Base-by-base conservation (phyloP, 2,888 invertebrate genomes). In the Drosophila stalkeri region DNA sequence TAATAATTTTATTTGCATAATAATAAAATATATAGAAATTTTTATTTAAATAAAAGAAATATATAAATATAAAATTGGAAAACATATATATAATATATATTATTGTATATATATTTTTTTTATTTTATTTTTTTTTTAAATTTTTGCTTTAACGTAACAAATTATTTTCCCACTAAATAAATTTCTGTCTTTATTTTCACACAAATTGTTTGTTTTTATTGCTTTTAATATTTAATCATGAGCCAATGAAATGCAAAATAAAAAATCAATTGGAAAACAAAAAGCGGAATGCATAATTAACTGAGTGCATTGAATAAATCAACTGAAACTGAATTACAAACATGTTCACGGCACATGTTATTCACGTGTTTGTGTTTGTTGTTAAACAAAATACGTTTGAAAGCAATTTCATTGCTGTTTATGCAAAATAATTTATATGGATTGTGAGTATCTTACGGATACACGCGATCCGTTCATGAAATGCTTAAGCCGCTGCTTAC, bases 361-460 rank as follows among this genome's bases (percentile, higher is more conserved):
- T 16, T 23, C 33, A 35, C 35, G 20, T 33, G 35, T 37, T 41
- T 64, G 20, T 33, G 35, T 37, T 41, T 64, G 16, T 71, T 71
- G 44, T 43, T 56, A 12, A 61, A 35, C 31, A 57, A 57, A 61
- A 47, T 33, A 43, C 31, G 52, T 33, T 37, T 16, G 16, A n/a
- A 49, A 27, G 41, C 27, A 49, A 59, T 65, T 54, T 12, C 60
- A 23, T 35, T 39, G 37, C 37, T 43, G 23, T 46, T 54, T 59
- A 77, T 73, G 74, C 64, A 64, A 78, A 74, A n/a, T 39, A 49
- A 46, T 55, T 51, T 6, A 41, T 51, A 23, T 31, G 33, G 33
- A 18, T 27, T 33, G 39, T 37, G 37, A 54, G 64, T 78, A 62
- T 68, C 61, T 72, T 16, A 20, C n/a, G n/a, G 57, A 60, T 66